Evolutionary conservation across 2,113 vertebrate genomes (phyloP), one percentile per base, ranked within the genome.

Genomic region (Neotoma lepida): DNA sequence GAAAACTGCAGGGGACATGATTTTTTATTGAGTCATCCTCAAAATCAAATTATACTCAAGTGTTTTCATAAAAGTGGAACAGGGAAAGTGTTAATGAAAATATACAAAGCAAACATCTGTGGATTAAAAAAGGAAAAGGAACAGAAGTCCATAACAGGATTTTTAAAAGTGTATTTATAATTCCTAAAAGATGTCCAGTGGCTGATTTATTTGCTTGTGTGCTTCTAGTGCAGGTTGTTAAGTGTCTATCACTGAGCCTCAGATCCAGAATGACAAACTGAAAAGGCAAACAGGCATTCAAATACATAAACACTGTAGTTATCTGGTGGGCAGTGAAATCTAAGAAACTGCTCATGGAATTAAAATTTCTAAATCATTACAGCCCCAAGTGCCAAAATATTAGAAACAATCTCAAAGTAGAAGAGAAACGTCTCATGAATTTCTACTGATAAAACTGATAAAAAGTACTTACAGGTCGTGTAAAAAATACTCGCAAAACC

Each of bases 401-500:
- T 68, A 94, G 18, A 89, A 84, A 76, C 30, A 84, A 82, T 93
- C 46, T 73, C 44, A 94, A 54, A 95, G 49, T 76, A 80, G 78
- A 93, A 85, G 61, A 84, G 51, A 74, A 88, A 51, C 20, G 77
- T 35, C 8, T 90, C 33, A 74, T 86, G n/a, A 82, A 95, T 70
- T 85, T 56, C 28, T 78, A 89, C 30, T 71, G 89, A 4, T 78
- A 91, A 84, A 56, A 44, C 35, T 93, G 13, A 44, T 66, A 14
- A 73, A 63, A 89, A 90, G 82, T 98, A 98, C 98, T 98, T 97
- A 99, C 99, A 98, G 99, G 99, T 94, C 96, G 98, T 68, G 97
- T 99, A 93, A 99, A 98, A 98, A 99, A 99, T 87, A 98, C 95
- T 98, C 89, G 96, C 89, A 99, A 96, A 96, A 99, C 98, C 97